Conservation (phyloP, 1,140 invertebrate species). For the Ips typographus region DNA sequence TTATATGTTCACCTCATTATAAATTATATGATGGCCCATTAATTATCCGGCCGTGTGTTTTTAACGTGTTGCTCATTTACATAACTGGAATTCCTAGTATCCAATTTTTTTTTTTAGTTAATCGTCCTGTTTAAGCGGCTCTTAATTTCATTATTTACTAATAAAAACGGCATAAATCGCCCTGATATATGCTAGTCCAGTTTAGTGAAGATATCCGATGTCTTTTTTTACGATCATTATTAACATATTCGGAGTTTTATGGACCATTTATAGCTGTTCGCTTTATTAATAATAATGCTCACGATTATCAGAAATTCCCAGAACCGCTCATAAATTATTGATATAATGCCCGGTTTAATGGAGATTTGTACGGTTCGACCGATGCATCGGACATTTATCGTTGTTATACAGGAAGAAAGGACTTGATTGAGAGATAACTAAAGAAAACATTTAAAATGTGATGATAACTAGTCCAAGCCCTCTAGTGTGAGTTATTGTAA, state of each 20-base stretch:
- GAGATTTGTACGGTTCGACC: constrained; percentile 18
- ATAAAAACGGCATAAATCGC: constrained; percentile 20
- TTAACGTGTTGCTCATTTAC: background rate
- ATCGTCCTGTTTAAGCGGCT: constrained; percentile 9
- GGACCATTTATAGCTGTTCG: constrained; percentile 29
- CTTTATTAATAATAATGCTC: constrained; percentile 30
- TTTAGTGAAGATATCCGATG: constrained; percentile 23
- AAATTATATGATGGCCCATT: no score
- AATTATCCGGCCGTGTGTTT: no score
- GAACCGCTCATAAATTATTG: constrained; percentile 24
- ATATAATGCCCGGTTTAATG: constrained; percentile 23
- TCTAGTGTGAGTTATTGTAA: no score
- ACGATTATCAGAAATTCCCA: constrained; percentile 24
- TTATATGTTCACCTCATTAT: no score
- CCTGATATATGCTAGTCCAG: constrained; percentile 18
- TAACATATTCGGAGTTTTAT: constrained; percentile 28
- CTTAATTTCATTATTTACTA: constrained; percentile 22
- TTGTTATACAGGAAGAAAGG: background rate
- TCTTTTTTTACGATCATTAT: constrained; percentile 18
- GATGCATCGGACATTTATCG: constrained; percentile 1
- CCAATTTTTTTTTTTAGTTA: constrained; percentile 1
- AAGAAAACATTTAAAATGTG: no score
- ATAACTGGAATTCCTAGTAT: constrained; percentile 5
- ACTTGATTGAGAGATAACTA: background rate
- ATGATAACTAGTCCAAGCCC: no score